phyloP scores from a whole-genome alignment of 2,113 vertebrate species.

The Eretmochelys imbricata region DNA sequence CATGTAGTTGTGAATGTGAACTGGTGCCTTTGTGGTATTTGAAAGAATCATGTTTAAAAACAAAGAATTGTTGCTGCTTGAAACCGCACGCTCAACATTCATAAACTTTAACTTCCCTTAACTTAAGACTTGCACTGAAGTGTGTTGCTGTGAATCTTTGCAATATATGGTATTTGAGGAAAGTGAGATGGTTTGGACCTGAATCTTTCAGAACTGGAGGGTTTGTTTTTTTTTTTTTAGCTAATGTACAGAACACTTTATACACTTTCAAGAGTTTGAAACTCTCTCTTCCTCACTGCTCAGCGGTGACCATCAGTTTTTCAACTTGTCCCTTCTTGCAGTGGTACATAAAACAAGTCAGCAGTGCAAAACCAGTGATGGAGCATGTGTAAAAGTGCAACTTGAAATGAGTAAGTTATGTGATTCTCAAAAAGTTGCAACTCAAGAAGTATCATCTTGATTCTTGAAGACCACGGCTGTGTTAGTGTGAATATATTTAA shows the following conservation, averaged over 20 bases:
- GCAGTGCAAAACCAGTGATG: background rate
- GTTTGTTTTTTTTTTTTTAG: background rate
- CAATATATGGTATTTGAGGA: constrained; percentile 42
- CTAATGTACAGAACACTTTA: background rate
- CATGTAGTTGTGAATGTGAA: background rate
- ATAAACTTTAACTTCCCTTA: constrained; percentile 62
- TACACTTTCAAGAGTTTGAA: background rate
- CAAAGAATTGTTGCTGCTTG: constrained; percentile 61
- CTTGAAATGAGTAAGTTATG: background rate
- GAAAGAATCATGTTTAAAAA: constrained; percentile 46
- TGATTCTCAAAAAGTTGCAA: constrained; percentile 29
- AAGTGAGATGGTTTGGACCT: constrained; percentile 2
- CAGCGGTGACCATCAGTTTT: background rate
- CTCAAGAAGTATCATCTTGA: background rate
- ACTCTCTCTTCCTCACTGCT: background rate
- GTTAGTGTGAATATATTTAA: constrained; percentile 22
- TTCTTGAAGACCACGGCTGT: background rate
- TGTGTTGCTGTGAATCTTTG: constrained; percentile 23
- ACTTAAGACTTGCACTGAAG: constrained; percentile 47
- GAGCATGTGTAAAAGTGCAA: background rate
- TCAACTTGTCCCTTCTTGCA: background rate
- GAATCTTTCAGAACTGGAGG: constrained; percentile 20
- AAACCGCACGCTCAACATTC: constrained; percentile 51
- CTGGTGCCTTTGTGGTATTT: background rate
- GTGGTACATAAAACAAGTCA: background rate